Evolutionary conservation across 2,797 vertebrate species (phyloP), one percentile per base, ranked within the genome.

Genomic region (Steatocranus sp.): DNA sequence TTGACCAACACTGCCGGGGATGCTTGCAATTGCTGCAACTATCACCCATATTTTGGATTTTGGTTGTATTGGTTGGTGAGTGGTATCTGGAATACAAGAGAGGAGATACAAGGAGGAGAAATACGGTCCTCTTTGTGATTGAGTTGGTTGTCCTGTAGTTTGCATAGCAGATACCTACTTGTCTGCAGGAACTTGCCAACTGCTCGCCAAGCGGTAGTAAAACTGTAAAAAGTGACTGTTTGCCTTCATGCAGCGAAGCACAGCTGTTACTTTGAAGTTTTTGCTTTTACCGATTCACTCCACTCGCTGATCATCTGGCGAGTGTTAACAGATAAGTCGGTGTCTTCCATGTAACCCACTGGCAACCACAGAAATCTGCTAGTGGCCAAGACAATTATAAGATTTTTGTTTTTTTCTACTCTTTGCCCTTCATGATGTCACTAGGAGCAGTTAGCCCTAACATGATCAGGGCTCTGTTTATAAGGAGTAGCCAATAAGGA

Each of bases 151-250:
- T 3, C 58, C 58, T 20, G 12, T 41, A 66, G 34, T 41, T 66
- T 0, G 61, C 34, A 66, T 38, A 38, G 61, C 34, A 66, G n/a
- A 66, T 15, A 0, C 34, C n/a, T 38, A 23, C 34, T 66, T 38
- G 11, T 9, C 34, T 66, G 34, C 61, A 66, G 34, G n/a, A 20
- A 9, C n/a, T 23, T 23, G 34, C 61, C 61, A 66, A 38, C 34
- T 66, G 34, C n/a, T 66, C 5, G 0, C 34, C 34, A 23, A 23
- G 61, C 2, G 0, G 2, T 66, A 4, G 34, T 66, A 23, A 66
- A 41, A 41, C 61, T 63, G 11, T 23, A n/a, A 63, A 63, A 38
- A 63, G 34, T 38, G n/a, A 38, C 0, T 5, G 4, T 38, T 38
- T 20, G 34, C 3, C 34, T 38, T 38, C 34, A 36, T 12, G 58